Base-by-base conservation (phyloP, 1,140 invertebrate genomes). In the Probaryconus sp. region DNA sequence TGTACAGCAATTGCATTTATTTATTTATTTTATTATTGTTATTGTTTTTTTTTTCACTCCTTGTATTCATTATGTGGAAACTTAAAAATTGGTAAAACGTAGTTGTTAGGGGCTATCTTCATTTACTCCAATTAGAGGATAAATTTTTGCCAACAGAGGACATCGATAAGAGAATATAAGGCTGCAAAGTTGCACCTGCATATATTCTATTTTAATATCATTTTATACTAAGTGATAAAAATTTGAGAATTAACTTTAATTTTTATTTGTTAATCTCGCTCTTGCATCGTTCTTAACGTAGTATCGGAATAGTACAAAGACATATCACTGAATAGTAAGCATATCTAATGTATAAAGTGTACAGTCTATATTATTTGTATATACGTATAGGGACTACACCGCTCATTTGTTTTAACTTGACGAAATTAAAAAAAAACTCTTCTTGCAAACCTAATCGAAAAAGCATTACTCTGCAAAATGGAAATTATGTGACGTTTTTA, bases 321-420 rank as follows among this genome's bases (percentile, higher is more conserved):
- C 26, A 43, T 60, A 69, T 68, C 53, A 43, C 17, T 69, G 37
- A 60, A 38, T 33, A 37, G 21, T 61, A 35, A 24, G 20, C 55
- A 47, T 60, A 55, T 69, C 55, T 47, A 31, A 38, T 61, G 65
- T 69, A 69, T 43, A 69, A 70, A 70, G n/a, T 70, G 67, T 70
- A 70, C 48, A 70, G 42, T 61, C 40, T 24, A 61, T 53, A 35
- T 55, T 31, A 47, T 61, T 69, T 61, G 56, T 69, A 61, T 55
- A 70, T 70, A 70, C 45, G 14, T 17, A 47, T 61, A 69, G 55
- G 31, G 31, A 69, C 11, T 47, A 26, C 5, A 11, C 13, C 6
- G 6, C 33, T 69, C 5, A 16, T 42, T 58, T 37, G 16, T 37
- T 69, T 35, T 21, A 26, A 24, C 33, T 51, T 6, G 38, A 42